A percentile compares a stretch with the other conserved stretches of the same genome.
These are phyloP conservation scores for Euplagia quadripunctaria DNA, from an alignment of 2,888 invertebrate species.

Conservation along the genomic window DNA sequence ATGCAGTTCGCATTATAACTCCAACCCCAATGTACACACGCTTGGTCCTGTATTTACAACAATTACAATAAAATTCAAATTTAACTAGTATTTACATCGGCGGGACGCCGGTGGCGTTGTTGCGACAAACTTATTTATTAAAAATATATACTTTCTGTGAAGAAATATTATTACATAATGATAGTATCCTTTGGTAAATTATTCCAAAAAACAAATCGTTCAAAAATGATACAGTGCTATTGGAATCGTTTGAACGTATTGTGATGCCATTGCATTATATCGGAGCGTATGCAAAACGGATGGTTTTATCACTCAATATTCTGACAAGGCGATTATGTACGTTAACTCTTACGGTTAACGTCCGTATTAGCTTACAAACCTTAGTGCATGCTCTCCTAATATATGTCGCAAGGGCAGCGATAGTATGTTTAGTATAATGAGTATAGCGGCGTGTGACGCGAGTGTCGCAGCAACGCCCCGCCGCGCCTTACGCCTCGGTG, in stretches of 20 bases:
- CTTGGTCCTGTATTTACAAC: slow-evolving; percentile 84
- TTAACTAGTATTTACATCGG: slow-evolving; percentile 82
- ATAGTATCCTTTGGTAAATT: no score
- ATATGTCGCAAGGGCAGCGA: neutral
- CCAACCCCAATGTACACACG: slow-evolving; percentile 65
- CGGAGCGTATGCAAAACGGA: neutral
- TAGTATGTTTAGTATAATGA: neutral
- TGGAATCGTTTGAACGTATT: neutral
- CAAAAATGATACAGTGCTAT: no score
- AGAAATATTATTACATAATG: no score
- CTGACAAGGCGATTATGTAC: neutral
- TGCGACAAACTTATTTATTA: slow-evolving; percentile 26
- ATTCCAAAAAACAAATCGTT: no score
- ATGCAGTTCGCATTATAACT: slow-evolving; percentile 61
- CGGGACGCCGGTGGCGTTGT: slow-evolving; percentile 37
- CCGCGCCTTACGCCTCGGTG: slow-evolving; percentile 90
- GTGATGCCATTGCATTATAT: neutral
- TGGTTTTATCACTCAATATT: neutral
- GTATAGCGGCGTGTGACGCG: neutral
- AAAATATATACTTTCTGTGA: neutral
- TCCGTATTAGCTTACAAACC: neutral
- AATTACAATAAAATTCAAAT: slow-evolving; percentile 70
- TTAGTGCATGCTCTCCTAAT: neutral
- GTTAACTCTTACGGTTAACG: neutral
- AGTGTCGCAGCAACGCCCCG: slow-evolving; percentile 10